A percentile compares a stretch with the other conserved stretches of the same genome.
These are phyloP conservation scores for Phocoena sinus DNA, from an alignment of 2,113 vertebrate genomes.

Conservation along the genomic window DNA sequence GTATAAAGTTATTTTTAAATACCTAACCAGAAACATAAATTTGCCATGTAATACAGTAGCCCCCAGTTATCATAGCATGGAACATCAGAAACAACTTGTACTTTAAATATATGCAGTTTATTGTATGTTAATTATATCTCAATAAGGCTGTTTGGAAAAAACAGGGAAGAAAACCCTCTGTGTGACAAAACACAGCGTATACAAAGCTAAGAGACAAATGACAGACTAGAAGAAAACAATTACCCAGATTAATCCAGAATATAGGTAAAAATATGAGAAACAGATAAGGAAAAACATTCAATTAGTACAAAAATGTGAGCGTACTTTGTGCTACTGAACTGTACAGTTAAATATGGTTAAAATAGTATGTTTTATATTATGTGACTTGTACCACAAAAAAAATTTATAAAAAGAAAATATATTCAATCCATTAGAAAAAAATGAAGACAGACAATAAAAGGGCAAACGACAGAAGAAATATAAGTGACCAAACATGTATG, in stretches of 20 bases:
- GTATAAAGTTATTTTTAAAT: slow-evolving; percentile 5
- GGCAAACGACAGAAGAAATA: neutral
- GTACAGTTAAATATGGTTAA: too few relatives aligned
- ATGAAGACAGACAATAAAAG: neutral
- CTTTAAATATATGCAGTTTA: neutral
- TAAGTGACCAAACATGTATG: neutral
- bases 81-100: neutral
- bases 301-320: too few relatives aligned
- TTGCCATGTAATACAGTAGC: neutral
- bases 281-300: neutral
- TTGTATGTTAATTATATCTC: neutral
- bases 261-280: neutral
- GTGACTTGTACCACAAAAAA: too few relatives aligned
- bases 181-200: neutral
- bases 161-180: neutral
- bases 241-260: neutral
- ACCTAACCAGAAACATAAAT: neutral
- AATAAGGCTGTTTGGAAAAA: neutral
- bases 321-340: too few relatives aligned
- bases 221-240: neutral
- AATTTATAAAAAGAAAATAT: neutral
- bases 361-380: too few relatives aligned
- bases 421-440: neutral
- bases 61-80: neutral
- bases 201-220: neutral